These are phyloP conservation scores for Xiphorhynchus elegans DNA, from an alignment of 2,113 vertebrate genomes.

Conservation along the genomic window DNA sequence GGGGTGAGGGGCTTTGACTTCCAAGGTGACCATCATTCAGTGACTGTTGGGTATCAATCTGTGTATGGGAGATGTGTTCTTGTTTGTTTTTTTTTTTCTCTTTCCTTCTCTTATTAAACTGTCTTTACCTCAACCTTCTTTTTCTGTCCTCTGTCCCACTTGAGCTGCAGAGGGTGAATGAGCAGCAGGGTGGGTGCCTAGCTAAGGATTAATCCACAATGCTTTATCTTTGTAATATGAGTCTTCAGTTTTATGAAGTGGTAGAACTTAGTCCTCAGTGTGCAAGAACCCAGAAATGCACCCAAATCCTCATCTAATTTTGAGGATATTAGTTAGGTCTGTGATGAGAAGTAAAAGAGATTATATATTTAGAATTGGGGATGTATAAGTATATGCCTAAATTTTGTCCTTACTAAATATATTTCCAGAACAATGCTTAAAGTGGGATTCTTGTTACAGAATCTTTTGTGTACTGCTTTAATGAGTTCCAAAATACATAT, in stretches of 20 bases:
- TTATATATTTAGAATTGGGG: background rate
- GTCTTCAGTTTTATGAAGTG: background rate
- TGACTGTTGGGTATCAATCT: background rate
- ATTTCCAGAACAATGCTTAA: constrained; percentile 14
- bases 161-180: background rate
- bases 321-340: background rate
- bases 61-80: background rate
- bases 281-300: background rate
- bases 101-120: background rate
- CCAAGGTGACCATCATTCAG: background rate
- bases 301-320: background rate
- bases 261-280: background rate
- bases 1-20: background rate
- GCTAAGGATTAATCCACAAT: background rate
- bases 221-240: background rate
- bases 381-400: background rate
- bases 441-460: constrained; percentile 12
- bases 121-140: background rate
- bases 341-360: background rate
- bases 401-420: background rate
- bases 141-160: background rate
- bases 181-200: background rate
- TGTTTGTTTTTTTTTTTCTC: background rate
- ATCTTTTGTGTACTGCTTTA: constrained; percentile 48
- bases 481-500: constrained; percentile 48